These are phyloP conservation scores for Dendronephthya gigantea DNA, from an alignment of 64 coral and sea anemone species.

Conservation along the genomic window DNA sequence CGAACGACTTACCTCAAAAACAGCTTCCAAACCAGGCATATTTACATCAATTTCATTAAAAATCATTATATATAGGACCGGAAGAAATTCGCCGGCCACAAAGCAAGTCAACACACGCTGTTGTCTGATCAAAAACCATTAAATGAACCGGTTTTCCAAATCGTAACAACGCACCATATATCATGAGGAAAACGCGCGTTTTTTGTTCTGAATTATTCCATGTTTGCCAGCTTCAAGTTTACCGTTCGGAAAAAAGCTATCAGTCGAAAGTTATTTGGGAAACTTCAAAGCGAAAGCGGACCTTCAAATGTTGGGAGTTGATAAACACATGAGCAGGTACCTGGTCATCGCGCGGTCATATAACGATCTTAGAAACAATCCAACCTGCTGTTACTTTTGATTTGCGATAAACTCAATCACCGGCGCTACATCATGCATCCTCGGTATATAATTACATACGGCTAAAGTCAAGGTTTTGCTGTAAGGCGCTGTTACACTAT, in stretches of 20 bases:
- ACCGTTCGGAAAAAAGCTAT: too few relatives aligned
- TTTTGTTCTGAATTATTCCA: not conserved
- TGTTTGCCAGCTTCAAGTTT: too few relatives aligned
- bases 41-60: slow-evolving; percentile 5
- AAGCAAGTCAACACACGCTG: not conserved
- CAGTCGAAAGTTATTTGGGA: too few relatives aligned
- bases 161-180: not conserved
- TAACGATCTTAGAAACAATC: not conserved
- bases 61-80: not conserved
- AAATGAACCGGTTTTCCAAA: not conserved
- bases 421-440: not conserved
- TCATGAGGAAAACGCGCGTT: not conserved
- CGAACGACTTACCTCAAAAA: not conserved
- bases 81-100: not conserved
- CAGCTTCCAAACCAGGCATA: not conserved
- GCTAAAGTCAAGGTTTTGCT: too few relatives aligned
- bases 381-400: not conserved
- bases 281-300: too few relatives aligned
- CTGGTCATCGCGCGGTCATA: not conserved
- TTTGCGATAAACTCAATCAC: not conserved
- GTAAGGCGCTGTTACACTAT: too few relatives aligned
- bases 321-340: not conserved
- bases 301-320: too few relatives aligned
- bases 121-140: not conserved
- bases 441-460: not conserved